Percentiles rank a stretch among this genome's conserved stretches.
Conservation (phyloP, 1,140 invertebrate species). For the Eciton burchellii region DNA sequence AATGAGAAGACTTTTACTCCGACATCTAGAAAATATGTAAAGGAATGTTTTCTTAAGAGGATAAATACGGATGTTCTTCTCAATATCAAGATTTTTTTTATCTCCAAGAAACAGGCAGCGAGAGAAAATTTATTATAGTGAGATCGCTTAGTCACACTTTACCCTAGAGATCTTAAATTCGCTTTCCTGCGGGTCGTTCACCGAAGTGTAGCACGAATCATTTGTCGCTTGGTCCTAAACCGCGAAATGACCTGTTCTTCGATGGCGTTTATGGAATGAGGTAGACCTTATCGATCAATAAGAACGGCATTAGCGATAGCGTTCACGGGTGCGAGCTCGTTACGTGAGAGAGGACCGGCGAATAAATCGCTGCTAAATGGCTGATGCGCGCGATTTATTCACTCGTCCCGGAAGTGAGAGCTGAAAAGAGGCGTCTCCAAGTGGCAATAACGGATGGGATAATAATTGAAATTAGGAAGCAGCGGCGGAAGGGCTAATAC, state of each 20-base stretch:
- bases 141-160: not conserved
- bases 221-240: not conserved
- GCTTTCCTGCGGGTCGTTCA: not conserved
- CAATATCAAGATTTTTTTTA: not conserved
- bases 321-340: conserved; percentile 20
- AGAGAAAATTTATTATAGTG: not conserved
- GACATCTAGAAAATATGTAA: too few relatives aligned
- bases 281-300: conserved; percentile 31
- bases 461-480: conserved; percentile 76
- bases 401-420: conserved; percentile 37
- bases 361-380: conserved; percentile 60
- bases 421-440: conserved; percentile 73
- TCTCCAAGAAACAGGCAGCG: not conserved
- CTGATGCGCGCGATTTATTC: conserved; percentile 57
- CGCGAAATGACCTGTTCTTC: not conserved
- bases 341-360: not conserved
- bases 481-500: conserved; percentile 60
- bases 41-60: too few relatives aligned
- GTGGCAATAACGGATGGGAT: conserved; percentile 73
- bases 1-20: too few relatives aligned
- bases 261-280: not conserved
- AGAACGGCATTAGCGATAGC: conserved; percentile 26
- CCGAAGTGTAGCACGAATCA: not conserved
- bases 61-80: too few relatives aligned
- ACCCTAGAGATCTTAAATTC: not conserved